Conservation (phyloP, 1,140 invertebrate genomes). For the Leptinotarsa texana region DNA sequence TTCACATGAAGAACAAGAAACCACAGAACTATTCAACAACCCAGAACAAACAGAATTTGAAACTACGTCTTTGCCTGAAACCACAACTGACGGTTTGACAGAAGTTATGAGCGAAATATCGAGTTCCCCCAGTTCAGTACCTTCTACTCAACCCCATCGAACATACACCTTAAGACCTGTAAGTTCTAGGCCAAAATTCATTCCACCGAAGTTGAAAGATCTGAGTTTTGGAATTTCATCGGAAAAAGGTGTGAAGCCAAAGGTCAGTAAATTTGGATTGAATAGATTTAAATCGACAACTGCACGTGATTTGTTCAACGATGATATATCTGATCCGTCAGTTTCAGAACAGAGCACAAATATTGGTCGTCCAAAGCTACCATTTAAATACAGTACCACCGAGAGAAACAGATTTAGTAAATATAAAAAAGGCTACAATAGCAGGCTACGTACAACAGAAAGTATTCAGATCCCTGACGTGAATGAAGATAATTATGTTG, state of each 20-base stretch:
- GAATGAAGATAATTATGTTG: neutral
- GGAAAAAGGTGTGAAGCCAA: neutral
- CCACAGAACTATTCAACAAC: neutral
- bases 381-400: constrained; percentile 14
- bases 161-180: constrained; percentile 37
- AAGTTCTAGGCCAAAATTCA: constrained; percentile 34
- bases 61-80: constrained; percentile 7
- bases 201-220: constrained; percentile 14
- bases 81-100: constrained; percentile 18
- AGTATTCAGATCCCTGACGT: neutral
- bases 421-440: neutral
- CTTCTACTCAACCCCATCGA: constrained; percentile 27
- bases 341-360: neutral
- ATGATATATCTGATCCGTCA: neutral
- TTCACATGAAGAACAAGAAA: neutral
- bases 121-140: constrained; percentile 26
- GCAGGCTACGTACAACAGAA: neutral
- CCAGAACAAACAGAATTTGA: constrained; percentile 5
- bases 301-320: neutral
- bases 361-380: neutral
- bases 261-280: neutral
- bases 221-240: constrained; percentile 16
- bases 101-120: neutral
- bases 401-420: neutral
- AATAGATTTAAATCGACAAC: constrained; percentile 1